phyloP scores from a whole-genome alignment of 2,113 vertebrate species.

The Amphiprion percula region DNA sequence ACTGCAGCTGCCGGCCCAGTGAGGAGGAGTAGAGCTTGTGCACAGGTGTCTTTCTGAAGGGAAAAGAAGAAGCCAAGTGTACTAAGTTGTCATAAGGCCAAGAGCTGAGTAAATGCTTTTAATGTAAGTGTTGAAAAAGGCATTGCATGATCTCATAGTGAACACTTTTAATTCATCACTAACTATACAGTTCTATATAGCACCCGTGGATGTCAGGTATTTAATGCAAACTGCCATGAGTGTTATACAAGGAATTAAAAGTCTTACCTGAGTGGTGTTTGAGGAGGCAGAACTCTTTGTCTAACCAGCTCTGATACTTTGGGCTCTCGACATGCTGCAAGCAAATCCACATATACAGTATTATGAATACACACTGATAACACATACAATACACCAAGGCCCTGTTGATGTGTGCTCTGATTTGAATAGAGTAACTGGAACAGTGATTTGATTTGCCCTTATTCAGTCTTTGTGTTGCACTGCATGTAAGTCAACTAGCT shows the following conservation, averaged over 20 bases:
- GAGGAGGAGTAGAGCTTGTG: slow-evolving; percentile 91
- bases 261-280: slow-evolving; percentile 90
- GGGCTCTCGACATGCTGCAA: slow-evolving; percentile 93
- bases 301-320: slow-evolving; percentile 96
- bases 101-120: no score
- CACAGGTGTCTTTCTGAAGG: slow-evolving; percentile 91
- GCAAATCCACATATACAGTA: slow-evolving; percentile 7
- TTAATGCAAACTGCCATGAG: not conserved
- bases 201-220: not conserved
- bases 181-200: not conserved
- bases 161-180: not conserved
- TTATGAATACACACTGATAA: not conserved
- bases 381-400: not conserved
- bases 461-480: not conserved
- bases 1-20: slow-evolving; percentile 80
- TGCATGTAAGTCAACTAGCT: not conserved
- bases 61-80: not conserved
- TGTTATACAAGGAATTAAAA: not conserved
- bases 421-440: not conserved
- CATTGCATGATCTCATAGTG: not conserved
- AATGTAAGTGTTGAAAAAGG: not conserved
- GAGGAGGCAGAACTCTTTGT: slow-evolving; percentile 90
- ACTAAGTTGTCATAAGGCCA: not conserved
- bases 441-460: not conserved
- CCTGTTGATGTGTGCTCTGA: not conserved